Base-by-base conservation (phyloP, 2,113 vertebrate genomes). In the Prionailurus bengalensis region DNA sequence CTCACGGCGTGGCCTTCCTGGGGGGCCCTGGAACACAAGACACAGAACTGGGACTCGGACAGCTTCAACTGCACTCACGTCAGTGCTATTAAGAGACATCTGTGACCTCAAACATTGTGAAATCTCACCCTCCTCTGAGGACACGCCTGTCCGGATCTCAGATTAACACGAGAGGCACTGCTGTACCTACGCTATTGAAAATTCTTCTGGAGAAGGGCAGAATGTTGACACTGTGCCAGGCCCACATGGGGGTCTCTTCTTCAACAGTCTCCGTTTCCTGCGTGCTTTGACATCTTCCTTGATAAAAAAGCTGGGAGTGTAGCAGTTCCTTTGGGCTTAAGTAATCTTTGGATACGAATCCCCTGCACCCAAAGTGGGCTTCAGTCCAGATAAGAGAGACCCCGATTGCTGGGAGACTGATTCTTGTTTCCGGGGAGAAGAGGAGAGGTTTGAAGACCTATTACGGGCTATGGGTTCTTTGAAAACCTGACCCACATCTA, bases 121-220 rank as follows among this genome's bases (percentile, higher is more conserved):
- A 92, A 96, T 84, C 70, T 90, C 92, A 94, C 79, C 74, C 55
- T 4, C 0, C 36, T 48, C 87, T 33, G 58, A 93, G 91, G 87
- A 87, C 51, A 97, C 19, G 27, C 39, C 58, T 4, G 5, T 58
- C 55, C 0, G 0, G 27, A 63, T 65, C 68, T 94, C 29, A 8
- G 33, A 78, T 65, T 74, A 58, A 91, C 92, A 58, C 0, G 0
- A 31, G 27, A 55, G 39, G 36, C 33, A 58, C 0, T 19, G 4
- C 27, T 42, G 83, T 66, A n/a, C 0, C 5, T 66, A n/a, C 0
- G 7, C 31, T 71, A 51, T 74, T 31, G 63, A 73, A 89, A 73
- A 63, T 42, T 65, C 33, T 31, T 71, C 63, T 31, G 81, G 87
- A 68, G 48, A 71, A 61, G 11, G 55, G 42, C 31, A 89, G 31